phyloP scores from a whole-genome alignment of 2,797 vertebrate genomes.

The Onychomys torridus region DNA sequence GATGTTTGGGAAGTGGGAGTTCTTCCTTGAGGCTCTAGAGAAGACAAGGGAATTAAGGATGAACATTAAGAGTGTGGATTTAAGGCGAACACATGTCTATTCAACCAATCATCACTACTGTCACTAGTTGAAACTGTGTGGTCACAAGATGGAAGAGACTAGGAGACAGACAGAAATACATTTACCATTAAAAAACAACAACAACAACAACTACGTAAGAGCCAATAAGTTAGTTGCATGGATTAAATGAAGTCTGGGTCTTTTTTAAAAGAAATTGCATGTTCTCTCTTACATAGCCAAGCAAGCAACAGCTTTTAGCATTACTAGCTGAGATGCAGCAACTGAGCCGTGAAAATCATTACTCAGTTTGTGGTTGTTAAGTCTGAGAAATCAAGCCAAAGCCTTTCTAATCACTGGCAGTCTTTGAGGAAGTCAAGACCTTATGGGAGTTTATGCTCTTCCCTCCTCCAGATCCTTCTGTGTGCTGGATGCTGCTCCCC shows the following conservation, averaged over 20 bases:
- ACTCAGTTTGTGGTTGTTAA: constrained; percentile 71
- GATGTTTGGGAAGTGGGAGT: neutral
- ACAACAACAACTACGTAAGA: neutral
- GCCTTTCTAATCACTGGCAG: constrained; percentile 78
- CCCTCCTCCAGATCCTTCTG: neutral
- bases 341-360: constrained; percentile 74
- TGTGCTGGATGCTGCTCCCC: neutral
- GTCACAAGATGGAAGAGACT: neutral
- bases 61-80: neutral
- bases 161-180: neutral
- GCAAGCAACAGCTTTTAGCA: constrained; percentile 25
- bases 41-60: neutral
- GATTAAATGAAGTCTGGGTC: neutral
- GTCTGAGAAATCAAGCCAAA: constrained; percentile 77
- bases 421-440: constrained; percentile 29
- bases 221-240: neutral
- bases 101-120: neutral
- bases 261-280: neutral
- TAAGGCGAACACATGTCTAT: neutral
- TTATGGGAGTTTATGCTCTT: neutral
- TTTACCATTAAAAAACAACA: neutral
- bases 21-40: neutral
- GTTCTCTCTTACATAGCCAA: neutral
- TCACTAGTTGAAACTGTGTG: neutral
- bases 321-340: constrained; percentile 61